phyloP scores from a whole-genome alignment of 1,140 invertebrate species.

The Antheraea pernyi region DNA sequence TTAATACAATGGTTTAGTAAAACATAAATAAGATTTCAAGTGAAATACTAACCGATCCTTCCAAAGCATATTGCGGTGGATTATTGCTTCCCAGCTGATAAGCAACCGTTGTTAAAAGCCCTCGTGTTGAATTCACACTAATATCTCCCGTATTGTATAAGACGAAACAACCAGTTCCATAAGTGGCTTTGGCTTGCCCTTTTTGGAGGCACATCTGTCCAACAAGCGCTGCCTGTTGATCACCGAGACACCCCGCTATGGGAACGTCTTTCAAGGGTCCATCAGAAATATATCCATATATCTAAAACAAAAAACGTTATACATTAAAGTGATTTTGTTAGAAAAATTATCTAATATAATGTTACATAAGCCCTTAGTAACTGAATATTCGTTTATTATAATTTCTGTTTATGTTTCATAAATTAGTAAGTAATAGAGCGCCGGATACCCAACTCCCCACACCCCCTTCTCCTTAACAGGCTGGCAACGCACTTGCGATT shows the following conservation, averaged over 20 bases:
- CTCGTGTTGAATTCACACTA: constrained; percentile 90
- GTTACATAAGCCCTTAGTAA: too few relatives aligned
- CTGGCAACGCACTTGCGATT: too few relatives aligned
- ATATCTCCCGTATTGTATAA: constrained; percentile 95
- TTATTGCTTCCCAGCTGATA: constrained; percentile 94
- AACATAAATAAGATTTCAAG: too few relatives aligned
- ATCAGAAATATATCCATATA: constrained; percentile 87
- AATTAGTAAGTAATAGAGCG: too few relatives aligned
- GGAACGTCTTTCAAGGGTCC: constrained; percentile 86
- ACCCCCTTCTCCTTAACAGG: too few relatives aligned
- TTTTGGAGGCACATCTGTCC: constrained; percentile 95
- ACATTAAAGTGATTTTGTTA: not conserved
- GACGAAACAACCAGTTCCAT: constrained; percentile 98
- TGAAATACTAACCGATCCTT: constrained; percentile 87
- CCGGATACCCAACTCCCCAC: too few relatives aligned
- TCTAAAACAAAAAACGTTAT: constrained; percentile 71
- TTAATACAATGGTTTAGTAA: too few relatives aligned
- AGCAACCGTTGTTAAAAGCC: constrained; percentile 96
- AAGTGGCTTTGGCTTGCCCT: constrained; percentile 97
- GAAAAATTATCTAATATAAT: too few relatives aligned
- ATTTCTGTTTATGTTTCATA: too few relatives aligned
- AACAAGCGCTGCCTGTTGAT: constrained; percentile 96
- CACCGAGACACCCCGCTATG: constrained; percentile 93
- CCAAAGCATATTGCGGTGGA: constrained; percentile 91
- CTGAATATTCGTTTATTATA: too few relatives aligned